Conservation (phyloP, 2,797 vertebrate species). For the Rhincodon typus region DNA sequence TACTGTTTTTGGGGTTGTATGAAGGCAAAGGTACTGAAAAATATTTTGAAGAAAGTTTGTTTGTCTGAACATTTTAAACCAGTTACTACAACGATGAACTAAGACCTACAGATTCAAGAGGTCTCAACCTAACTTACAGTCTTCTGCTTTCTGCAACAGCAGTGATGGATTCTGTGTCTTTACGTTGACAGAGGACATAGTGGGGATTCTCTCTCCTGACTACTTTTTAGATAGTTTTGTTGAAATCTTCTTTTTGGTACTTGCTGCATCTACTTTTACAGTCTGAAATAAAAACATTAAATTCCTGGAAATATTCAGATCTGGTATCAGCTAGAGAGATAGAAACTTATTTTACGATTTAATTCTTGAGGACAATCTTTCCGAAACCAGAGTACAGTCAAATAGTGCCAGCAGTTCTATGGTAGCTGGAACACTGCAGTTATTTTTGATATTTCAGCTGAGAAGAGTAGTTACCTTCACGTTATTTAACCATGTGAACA, state of each 20-base stretch:
- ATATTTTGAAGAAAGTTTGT: background rate
- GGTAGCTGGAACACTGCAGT: background rate
- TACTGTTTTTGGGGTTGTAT: background rate
- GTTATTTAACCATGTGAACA: background rate
- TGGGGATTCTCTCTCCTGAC: background rate
- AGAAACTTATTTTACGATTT: background rate
- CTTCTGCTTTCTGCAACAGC: background rate
- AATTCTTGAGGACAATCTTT: too few relatives aligned
- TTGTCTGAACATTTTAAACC: background rate
- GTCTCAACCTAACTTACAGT: background rate
- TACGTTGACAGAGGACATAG: background rate
- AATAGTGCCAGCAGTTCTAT: background rate
- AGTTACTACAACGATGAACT: background rate
- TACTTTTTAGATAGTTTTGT: background rate
- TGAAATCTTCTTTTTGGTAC: background rate
- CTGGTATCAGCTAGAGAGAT: background rate
- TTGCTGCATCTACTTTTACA: background rate
- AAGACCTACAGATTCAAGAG: background rate
- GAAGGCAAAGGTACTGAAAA: background rate
- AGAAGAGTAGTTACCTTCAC: background rate
- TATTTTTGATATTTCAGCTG: background rate
- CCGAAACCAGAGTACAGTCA: background rate
- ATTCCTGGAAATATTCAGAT: background rate
- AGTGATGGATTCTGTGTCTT: background rate
- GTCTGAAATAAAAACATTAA: background rate